These are phyloP conservation scores for Aptenodytes patagonicus DNA, from an alignment of 2,113 vertebrate species.

Conservation along the genomic window DNA sequence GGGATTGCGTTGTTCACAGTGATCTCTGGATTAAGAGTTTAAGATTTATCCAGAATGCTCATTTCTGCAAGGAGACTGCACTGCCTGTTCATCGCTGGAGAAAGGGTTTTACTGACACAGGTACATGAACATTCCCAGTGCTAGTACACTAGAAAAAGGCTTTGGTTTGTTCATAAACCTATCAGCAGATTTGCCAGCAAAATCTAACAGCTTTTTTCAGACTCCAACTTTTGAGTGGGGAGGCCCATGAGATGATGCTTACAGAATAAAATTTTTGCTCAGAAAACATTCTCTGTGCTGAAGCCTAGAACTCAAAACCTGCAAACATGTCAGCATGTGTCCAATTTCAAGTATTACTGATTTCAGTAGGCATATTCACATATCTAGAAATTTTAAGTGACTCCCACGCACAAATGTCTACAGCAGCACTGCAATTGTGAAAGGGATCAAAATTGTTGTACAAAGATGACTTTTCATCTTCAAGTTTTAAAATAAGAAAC, in stretches of 20 bases:
- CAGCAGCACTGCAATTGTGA: not conserved
- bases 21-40: not conserved
- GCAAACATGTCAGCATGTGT: not conserved
- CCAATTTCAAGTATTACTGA: not conserved
- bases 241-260: not conserved
- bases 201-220: not conserved
- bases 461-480: not conserved
- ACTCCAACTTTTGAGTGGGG: not conserved
- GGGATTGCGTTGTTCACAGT: not conserved
- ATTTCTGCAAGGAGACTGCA: not conserved
- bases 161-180: not conserved
- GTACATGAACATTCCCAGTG: not conserved
- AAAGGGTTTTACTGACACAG: not conserved
- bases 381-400: not conserved
- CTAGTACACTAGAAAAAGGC: not conserved
- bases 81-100: not conserved
- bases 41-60: not conserved
- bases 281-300: not conserved
- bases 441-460: not conserved
- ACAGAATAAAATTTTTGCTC: not conserved
- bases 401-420: slow-evolving; percentile 6
- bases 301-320: not conserved
- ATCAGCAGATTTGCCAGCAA: not conserved
- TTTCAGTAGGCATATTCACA: not conserved
- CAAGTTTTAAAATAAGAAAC: not conserved